Conservation (phyloP, 2,113 vertebrate genomes). For the Myxocyprinus asiaticus region DNA sequence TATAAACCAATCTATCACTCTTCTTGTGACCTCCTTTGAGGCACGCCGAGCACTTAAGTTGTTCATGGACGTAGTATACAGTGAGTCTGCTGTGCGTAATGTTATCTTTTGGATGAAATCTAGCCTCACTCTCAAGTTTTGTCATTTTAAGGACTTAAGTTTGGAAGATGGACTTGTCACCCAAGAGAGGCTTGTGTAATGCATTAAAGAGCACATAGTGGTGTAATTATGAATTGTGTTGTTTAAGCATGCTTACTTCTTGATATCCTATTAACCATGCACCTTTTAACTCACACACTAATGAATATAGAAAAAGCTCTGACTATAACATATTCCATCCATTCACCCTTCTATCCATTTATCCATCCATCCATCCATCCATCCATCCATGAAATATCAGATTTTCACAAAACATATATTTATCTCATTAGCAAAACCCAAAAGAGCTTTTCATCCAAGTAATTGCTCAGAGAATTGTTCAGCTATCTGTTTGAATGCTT, state of each 20-base stretch:
- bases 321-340: too few species aligned
- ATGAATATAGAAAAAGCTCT: too few species aligned
- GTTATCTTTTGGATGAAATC: slow-evolving; percentile 62
- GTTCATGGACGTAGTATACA: slow-evolving; percentile 9
- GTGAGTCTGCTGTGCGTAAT: slow-evolving; percentile 45
- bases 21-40: background rate
- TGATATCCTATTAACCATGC: too few species aligned
- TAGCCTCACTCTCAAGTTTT: slow-evolving; percentile 60
- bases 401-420: too few species aligned
- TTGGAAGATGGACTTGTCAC: slow-evolving; percentile 57
- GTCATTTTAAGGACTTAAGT: slow-evolving; percentile 59
- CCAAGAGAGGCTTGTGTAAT: background rate
- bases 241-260: background rate
- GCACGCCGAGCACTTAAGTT: background rate
- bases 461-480: background rate
- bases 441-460: too few species aligned
- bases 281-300: too few species aligned
- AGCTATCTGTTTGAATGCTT: background rate
- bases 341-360: too few species aligned
- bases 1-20: too few species aligned
- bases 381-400: too few species aligned
- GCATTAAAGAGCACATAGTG: background rate
- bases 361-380: too few species aligned
- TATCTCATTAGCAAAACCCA: too few species aligned
- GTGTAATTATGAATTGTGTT: background rate